Percentiles rank a stretch among this genome's conserved stretches.
Evolutionary conservation across 2,113 vertebrate genomes (phyloP).

Genomic region (Cyprinodon tularosa): DNA sequence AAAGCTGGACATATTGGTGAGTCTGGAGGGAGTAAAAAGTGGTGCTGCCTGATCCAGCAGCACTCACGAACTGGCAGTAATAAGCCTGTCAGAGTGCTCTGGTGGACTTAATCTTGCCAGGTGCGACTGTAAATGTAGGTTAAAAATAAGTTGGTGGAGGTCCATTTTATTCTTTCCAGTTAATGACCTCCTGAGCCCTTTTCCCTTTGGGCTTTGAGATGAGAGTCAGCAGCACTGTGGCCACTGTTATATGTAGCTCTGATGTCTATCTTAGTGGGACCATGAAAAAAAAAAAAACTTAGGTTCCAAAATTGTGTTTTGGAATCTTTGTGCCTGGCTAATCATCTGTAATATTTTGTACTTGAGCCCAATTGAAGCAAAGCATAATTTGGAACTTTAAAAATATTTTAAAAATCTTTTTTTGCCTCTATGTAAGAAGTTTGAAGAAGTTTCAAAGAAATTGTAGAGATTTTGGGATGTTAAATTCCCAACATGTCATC

Average conservation of each 20-base stretch:
- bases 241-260: background rate
- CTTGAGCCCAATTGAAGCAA: conserved; percentile 23
- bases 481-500: background rate
- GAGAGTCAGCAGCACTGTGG: conserved; percentile 24
- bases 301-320: conserved; percentile 11
- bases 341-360: conserved; percentile 25
- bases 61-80: conserved; percentile 14
- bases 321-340: conserved; percentile 17
- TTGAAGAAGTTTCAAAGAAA: too few species aligned
- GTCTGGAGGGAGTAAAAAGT: background rate
- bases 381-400: conserved; percentile 44
- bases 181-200: conserved; percentile 1
- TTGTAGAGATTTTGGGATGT: background rate
- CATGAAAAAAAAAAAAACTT: conserved; percentile 9
- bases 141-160: conserved; percentile 23
- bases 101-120: conserved; percentile 6
- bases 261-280: conserved; percentile 5
- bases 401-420: conserved; percentile 4
- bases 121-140: conserved; percentile 15
- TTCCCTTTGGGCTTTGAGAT: conserved; percentile 10
- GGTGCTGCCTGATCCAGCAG: background rate
- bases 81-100: conserved; percentile 2
- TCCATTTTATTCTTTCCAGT: conserved; percentile 5
- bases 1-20: background rate
- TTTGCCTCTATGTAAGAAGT: too few species aligned